phyloP scores from a whole-genome alignment of 2,797 vertebrate species.

The Poecilia velifera region DNA sequence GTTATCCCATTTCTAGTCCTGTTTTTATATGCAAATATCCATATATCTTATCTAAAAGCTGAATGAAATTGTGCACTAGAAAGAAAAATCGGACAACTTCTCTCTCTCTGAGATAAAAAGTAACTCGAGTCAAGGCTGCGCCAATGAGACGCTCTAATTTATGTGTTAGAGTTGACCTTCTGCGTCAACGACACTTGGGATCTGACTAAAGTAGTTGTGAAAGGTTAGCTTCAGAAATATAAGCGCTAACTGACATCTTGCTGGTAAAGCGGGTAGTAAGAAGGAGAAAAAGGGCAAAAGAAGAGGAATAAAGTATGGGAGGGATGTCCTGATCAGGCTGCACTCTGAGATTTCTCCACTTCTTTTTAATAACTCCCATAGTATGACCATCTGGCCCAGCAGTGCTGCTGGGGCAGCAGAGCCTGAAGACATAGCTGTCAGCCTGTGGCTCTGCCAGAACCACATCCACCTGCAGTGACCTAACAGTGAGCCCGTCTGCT shows the following conservation, averaged over 20 bases:
- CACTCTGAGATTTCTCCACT: constrained; percentile 12
- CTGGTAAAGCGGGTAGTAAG: constrained; percentile 6
- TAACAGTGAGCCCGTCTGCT: constrained; percentile 56
- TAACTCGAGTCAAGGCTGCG: constrained; percentile 23
- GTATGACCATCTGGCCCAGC: constrained; percentile 50
- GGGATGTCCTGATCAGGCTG: not conserved
- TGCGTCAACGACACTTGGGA: constrained; percentile 8
- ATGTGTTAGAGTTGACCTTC: constrained; percentile 31
- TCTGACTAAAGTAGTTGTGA: constrained; percentile 20
- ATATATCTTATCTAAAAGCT: not conserved
- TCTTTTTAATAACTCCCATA: constrained; percentile 33
- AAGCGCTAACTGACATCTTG: constrained; percentile 26
- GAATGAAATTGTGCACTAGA: not conserved
- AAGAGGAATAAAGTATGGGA: not conserved
- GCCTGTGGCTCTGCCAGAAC: constrained; percentile 46
- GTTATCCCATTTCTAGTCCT: too few relatives aligned
- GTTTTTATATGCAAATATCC: too few relatives aligned
- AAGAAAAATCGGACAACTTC: constrained; percentile 35
- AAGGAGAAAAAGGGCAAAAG: not conserved
- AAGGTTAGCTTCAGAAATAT: constrained; percentile 43
- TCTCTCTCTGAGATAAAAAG: constrained; percentile 55
- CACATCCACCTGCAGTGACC: constrained; percentile 52
- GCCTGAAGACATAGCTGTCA: constrained; percentile 37
- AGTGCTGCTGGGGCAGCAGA: constrained; percentile 11
- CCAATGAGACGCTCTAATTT: constrained; percentile 39